phyloP scores from a whole-genome alignment of 2,797 vertebrate genomes.

The Coracias cyanogaster region DNA sequence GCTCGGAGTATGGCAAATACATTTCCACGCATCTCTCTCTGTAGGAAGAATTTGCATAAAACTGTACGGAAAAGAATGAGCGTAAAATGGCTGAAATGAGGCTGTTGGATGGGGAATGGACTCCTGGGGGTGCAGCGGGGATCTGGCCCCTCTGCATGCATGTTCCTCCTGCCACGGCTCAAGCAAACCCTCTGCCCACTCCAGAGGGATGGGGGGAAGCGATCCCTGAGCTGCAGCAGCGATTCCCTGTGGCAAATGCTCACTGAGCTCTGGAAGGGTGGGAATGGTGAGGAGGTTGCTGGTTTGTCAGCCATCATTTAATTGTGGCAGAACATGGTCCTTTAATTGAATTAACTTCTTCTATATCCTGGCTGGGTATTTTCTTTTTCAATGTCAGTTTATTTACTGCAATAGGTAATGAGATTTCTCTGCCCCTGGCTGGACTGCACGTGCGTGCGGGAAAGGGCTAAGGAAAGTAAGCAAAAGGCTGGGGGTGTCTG shows the following conservation, averaged over 20 bases:
- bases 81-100: not conserved
- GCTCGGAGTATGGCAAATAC: not conserved
- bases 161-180: fast-evolving
- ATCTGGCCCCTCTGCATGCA: not conserved
- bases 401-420: not conserved
- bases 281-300: not conserved
- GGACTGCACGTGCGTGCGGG: not conserved
- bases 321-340: not conserved
- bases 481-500: not conserved
- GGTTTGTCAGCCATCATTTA: fast-evolving
- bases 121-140: fast-evolving
- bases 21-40: not conserved
- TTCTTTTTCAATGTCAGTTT: not conserved
- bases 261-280: not conserved
- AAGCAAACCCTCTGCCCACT: not conserved
- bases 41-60: not conserved
- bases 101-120: not conserved
- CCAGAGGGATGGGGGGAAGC: not conserved
- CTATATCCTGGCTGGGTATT: not conserved
- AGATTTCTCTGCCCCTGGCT: not conserved
- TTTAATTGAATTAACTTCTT: not conserved
- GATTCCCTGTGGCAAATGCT: not conserved
- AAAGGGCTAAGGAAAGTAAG: not conserved
- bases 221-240: not conserved
- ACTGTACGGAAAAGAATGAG: not conserved